A percentile compares a stretch with the other conserved stretches of the same genome.
These are phyloP conservation scores for Acarapis woodi DNA, from an alignment of 1,140 invertebrate genomes.

Conservation along the genomic window DNA sequence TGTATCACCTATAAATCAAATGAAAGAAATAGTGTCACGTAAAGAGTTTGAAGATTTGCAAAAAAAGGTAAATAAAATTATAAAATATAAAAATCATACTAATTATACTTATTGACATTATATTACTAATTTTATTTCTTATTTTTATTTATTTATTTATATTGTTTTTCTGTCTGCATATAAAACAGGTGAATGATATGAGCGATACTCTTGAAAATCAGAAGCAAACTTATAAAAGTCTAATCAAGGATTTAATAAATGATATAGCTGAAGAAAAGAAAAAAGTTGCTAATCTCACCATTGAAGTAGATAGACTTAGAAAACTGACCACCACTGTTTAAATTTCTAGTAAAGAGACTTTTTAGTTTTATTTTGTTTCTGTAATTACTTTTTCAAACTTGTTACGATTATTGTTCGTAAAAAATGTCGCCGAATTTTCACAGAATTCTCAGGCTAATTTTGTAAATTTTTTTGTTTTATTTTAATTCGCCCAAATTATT, in stretches of 20 bases:
- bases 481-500: background rate
- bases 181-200: constrained; percentile 7
- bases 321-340: constrained; percentile 12
- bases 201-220: constrained; percentile 9
- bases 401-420: no score
- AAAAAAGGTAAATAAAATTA: constrained; percentile 3
- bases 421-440: no score
- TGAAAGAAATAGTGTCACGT: no score
- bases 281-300: constrained; percentile 10
- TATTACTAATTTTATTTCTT: background rate
- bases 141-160: background rate
- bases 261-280: constrained; percentile 12
- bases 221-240: constrained; percentile 1
- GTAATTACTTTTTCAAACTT: no score
- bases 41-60: constrained; percentile 6
- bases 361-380: no score
- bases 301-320: constrained; percentile 11
- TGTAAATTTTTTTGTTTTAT: background rate
- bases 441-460: no score
- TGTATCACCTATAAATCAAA: no score
- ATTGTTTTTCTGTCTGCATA: background rate
- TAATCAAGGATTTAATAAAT: constrained; percentile 12
- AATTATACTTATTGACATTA: no score
- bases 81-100: no score
- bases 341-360: no score